Evolutionary conservation across 1,140 invertebrate species (phyloP).

Genomic region (Pteromalus puparum): DNA sequence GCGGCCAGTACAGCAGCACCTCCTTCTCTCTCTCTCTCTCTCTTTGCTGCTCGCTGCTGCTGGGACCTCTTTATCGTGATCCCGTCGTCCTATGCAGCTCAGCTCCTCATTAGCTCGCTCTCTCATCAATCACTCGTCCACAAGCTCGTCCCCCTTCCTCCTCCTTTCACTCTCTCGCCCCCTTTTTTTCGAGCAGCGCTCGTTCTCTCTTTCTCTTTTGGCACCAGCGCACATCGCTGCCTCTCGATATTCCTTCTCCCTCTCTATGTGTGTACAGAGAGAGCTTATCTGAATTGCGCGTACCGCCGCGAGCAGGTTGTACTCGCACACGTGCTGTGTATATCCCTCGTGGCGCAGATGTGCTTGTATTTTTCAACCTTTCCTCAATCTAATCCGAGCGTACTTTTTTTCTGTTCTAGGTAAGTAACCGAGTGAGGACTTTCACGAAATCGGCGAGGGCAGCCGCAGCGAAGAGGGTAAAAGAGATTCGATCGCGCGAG

Average conservation of each 20-base stretch:
- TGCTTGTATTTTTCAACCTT: not conserved
- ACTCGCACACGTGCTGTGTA: not conserved
- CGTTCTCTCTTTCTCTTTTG: constrained; percentile 14
- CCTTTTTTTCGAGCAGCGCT: not conserved
- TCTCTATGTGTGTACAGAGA: not conserved
- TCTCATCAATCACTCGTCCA: constrained; percentile 75
- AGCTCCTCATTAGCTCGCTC: constrained; percentile 74
- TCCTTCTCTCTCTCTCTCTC: constrained; percentile 16
- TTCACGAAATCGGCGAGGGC: constrained; percentile 34
- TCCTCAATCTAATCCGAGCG: not conserved
- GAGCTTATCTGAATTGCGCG: not conserved
- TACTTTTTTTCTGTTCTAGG: not conserved
- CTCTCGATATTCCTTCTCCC: not conserved
- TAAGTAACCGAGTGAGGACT: not conserved
- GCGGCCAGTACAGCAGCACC: not conserved
- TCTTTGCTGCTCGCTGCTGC: constrained; percentile 61
- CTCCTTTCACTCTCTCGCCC: not conserved
- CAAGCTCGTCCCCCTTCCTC: constrained; percentile 38
- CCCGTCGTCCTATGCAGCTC: constrained; percentile 69
- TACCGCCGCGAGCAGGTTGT: not conserved
- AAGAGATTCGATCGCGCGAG: constrained; percentile 5
- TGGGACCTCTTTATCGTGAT: constrained; percentile 75
- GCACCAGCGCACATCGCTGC: constrained; percentile 30
- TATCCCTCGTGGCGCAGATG: not conserved
- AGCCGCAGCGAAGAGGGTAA: not conserved